Conservation (phyloP, 2,113 vertebrate genomes). For the Chaetodon trifascialis region DNA sequence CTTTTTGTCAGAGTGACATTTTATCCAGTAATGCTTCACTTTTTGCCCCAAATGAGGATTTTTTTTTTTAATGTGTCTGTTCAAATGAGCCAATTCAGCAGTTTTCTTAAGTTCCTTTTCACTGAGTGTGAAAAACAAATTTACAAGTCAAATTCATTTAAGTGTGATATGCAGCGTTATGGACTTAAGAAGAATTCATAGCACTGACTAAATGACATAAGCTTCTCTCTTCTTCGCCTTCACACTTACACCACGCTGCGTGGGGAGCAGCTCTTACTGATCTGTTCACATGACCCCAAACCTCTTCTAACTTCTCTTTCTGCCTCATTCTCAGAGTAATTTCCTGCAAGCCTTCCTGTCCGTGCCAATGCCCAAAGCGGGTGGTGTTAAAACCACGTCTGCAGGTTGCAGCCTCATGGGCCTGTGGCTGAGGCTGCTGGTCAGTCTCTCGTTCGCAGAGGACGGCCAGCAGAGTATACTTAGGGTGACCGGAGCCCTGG, state of each 20-base stretch:
- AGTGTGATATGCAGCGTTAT: constrained; percentile 5
- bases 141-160: background rate
- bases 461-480: constrained; percentile 95
- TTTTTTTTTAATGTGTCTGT: background rate
- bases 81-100: background rate
- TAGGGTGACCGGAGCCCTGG: constrained; percentile 89
- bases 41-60: background rate
- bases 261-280: background rate
- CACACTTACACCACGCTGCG: background rate
- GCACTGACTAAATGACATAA: background rate
- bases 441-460: constrained; percentile 89
- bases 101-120: background rate
- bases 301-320: background rate
- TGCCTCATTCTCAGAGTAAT: constrained; percentile 87
- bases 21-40: background rate
- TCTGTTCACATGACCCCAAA: background rate
- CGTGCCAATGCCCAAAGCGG: constrained; percentile 86
- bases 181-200: background rate
- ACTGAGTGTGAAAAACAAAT: background rate
- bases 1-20: background rate
- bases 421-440: constrained; percentile 92
- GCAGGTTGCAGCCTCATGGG: constrained; percentile 61
- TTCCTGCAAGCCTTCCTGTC: constrained; percentile 93
- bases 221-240: background rate
- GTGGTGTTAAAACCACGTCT: constrained; percentile 65